Evolutionary conservation across 2,888 invertebrate species (phyloP).

Genomic region (Anarsia innoxiella): DNA sequence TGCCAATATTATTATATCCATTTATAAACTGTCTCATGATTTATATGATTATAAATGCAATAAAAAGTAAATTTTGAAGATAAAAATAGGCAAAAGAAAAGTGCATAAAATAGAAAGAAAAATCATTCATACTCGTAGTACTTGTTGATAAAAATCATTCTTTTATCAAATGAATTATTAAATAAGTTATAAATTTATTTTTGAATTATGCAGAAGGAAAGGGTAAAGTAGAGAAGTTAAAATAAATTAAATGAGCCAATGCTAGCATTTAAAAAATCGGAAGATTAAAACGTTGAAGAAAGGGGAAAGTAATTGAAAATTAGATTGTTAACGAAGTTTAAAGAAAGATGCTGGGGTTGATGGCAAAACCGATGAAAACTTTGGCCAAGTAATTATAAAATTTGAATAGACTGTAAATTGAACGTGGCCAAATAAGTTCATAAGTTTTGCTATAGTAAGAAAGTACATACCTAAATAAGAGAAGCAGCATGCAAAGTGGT

Average conservation of each 20-base stretch:
- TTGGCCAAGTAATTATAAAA: constrained; percentile 17
- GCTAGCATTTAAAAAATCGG: constrained; percentile 37
- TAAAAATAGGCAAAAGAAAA: constrained; percentile 58
- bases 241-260: constrained; percentile 41
- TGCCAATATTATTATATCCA: constrained; percentile 46
- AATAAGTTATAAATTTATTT: constrained; percentile 33
- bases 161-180: constrained; percentile 50
- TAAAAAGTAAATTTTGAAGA: constrained; percentile 48
- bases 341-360: constrained; percentile 48
- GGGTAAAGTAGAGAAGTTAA: constrained; percentile 39
- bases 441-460: constrained; percentile 38
- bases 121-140: constrained; percentile 44
- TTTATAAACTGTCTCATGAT: constrained; percentile 55
- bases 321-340: constrained; percentile 52
- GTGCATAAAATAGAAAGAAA: constrained; percentile 50
- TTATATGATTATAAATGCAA: constrained; percentile 41
- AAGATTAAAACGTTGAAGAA: constrained; percentile 44
- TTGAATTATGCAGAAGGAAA: constrained; percentile 47
- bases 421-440: constrained; percentile 25
- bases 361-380: constrained; percentile 43
- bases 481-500: constrained; percentile 71
- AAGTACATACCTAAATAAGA: constrained; percentile 55
- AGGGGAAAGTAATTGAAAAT: constrained; percentile 50
- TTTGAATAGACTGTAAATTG: constrained; percentile 1
- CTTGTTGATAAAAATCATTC: constrained; percentile 42